These are phyloP conservation scores for Pachypanchax playfairii DNA, from an alignment of 2,113 vertebrate species.

Conservation along the genomic window DNA sequence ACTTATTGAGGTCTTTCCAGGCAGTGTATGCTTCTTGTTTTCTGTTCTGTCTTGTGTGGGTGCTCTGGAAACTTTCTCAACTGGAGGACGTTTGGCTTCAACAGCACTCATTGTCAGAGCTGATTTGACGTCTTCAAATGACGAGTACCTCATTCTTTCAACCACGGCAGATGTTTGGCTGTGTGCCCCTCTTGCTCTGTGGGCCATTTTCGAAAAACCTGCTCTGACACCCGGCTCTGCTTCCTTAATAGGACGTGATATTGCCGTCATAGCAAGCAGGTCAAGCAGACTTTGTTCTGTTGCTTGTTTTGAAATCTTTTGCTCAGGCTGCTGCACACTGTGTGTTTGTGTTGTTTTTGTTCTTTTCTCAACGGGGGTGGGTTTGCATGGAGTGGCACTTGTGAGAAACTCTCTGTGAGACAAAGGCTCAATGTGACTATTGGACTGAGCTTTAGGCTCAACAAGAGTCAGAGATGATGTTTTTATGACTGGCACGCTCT, in stretches of 20 bases:
- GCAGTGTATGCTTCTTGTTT: background rate
- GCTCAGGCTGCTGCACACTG: conserved; percentile 7
- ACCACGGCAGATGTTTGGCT: background rate
- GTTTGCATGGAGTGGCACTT: conserved; percentile 13
- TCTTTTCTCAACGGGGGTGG: conserved; percentile 16
- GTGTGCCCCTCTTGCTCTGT: conserved; percentile 13
- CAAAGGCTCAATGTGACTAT: conserved; percentile 28
- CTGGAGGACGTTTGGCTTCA: conserved; percentile 1
- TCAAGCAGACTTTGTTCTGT: conserved; percentile 29
- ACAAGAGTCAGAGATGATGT: conserved; percentile 18
- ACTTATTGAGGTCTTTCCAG: conserved; percentile 34
- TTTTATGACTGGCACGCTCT: conserved; percentile 13
- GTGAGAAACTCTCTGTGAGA: conserved; percentile 12
- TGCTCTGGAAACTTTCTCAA: background rate
- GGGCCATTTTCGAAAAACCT: conserved; percentile 14
- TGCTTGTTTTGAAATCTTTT: conserved; percentile 16
- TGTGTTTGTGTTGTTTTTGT: conserved; percentile 27
- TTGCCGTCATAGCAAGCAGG: conserved; percentile 1
- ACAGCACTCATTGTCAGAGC: background rate
- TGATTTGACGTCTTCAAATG: conserved; percentile 29
- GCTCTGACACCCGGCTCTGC: background rate
- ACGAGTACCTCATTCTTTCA: conserved; percentile 17
- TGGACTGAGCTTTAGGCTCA: conserved; percentile 9
- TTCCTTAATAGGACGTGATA: conserved; percentile 19
- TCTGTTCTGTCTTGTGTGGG: background rate